These are phyloP conservation scores for Oncopodura yosiiana DNA, from an alignment of 1,140 invertebrate genomes.

Conservation along the genomic window DNA sequence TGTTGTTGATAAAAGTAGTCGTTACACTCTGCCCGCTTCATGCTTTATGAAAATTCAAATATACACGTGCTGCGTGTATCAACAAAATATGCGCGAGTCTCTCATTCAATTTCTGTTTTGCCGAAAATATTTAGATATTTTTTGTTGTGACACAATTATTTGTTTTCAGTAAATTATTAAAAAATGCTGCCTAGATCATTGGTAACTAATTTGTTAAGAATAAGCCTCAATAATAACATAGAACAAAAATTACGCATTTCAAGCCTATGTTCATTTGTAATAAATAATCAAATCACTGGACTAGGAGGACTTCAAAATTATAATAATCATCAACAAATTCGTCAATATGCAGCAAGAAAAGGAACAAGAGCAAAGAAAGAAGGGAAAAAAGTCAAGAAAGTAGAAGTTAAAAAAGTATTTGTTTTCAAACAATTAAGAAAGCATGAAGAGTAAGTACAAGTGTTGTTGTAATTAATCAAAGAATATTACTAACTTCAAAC, in stretches of 20 bases:
- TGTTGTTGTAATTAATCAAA: not conserved
- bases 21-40: too few relatives aligned
- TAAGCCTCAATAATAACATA: not conserved
- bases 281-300: not conserved
- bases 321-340: too few relatives aligned
- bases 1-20: too few relatives aligned
- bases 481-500: not conserved
- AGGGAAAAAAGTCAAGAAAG: conserved; percentile 58
- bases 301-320: not conserved
- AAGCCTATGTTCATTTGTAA: not conserved
- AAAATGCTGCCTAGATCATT: too few relatives aligned
- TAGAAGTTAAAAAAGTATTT: conserved; percentile 55
- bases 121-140: too few relatives aligned
- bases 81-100: too few relatives aligned
- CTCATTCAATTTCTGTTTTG: too few relatives aligned
- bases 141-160: too few relatives aligned
- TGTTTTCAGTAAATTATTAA: not conserved
- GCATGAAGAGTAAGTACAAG: conserved; percentile 39
- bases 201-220: not conserved
- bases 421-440: conserved; percentile 52
- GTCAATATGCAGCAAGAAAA: conserved; percentile 58
- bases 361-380: conserved; percentile 58
- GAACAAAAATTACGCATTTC: not conserved
- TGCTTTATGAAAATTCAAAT: too few relatives aligned
- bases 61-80: too few relatives aligned